Evolutionary conservation across 1,140 invertebrate species (phyloP), one percentile per base, ranked within the genome.

Genomic region (Trichonephila inaurata): DNA sequence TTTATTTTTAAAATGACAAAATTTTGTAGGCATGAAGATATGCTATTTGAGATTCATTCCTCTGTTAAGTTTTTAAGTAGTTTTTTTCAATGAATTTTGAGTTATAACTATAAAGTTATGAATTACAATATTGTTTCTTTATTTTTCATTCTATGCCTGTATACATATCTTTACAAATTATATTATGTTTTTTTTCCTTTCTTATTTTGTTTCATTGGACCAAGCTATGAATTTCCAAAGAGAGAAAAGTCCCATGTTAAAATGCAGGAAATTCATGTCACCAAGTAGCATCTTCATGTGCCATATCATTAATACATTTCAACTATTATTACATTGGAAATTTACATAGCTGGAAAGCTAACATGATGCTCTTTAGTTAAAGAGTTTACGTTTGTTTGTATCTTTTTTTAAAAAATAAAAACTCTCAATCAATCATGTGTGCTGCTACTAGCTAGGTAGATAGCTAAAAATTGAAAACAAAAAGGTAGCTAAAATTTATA

Each of bases 261-360:
- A 77, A 77, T 33, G 72, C 72, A 77, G 72, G 72, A 77, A 77
- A 77, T 18, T 33, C 28, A 33, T 77, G 24, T 33, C 72, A 77
- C 72, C 24, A 72, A 92, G 51, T 85, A 72, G 83, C 28, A 33
- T 92, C 82, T 21, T 85, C 90, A 83, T 92, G 83, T 87, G 82
- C 91, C 82, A 87, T 92, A 86, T 92, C 60, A 51, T 40, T 40
- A 28, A 64, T 88, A 61, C 51, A 88, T 88, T 88, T 88, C 86
- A 40, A 88, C 33, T 4, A 85, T 58, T 64, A 18, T 64, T 88
- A 64, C 86, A 60, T 83, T 60, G 18, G 51, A 58, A 83, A 40
- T 40, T 2, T 16, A 40, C 72, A 33, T 77, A 58, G 24, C 86
- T 62, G 33, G 60, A 88, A 66, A 61, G 61, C 33, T 64, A 62